These are phyloP conservation scores for Eumaeus atala DNA, from an alignment of 1,140 invertebrate genomes.

Conservation along the genomic window DNA sequence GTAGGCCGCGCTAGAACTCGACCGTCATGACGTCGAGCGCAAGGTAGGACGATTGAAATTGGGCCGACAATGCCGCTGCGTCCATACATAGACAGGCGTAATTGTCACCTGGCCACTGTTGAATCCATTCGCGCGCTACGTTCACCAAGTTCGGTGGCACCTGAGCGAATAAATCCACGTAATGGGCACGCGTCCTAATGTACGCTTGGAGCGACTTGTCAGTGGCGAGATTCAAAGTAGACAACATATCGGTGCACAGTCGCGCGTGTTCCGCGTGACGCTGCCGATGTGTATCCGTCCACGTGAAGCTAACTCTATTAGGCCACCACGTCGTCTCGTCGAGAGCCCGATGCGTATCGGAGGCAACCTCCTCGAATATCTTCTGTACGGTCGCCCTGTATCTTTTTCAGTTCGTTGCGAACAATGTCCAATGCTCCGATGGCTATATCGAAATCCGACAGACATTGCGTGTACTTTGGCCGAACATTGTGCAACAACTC, in stretches of 20 bases:
- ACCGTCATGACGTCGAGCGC: too few relatives aligned
- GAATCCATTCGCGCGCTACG: conserved; percentile 2
- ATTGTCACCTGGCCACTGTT: conserved; percentile 5
- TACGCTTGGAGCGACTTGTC: not conserved
- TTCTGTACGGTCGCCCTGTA: conserved; percentile 5
- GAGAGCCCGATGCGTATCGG: conserved; percentile 1
- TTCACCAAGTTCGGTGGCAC: not conserved
- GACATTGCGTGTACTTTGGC: not conserved
- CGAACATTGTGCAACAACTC: conserved; percentile 5
- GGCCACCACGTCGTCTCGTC: not conserved
- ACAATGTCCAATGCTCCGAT: conserved; percentile 6
- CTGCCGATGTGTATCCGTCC: not conserved
- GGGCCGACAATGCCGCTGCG: not conserved
- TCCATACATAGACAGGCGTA: not conserved
- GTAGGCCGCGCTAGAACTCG: too few relatives aligned
- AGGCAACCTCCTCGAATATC: not conserved
- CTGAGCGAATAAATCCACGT: not conserved
- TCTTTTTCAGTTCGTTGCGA: not conserved
- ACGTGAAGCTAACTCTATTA: not conserved
- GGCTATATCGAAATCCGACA: conserved; percentile 1
- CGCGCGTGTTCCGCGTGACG: not conserved
- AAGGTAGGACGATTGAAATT: not conserved
- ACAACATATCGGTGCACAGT: not conserved
- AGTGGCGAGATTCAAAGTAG: not conserved
- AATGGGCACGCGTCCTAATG: not conserved